Base-by-base conservation (phyloP, 1,140 invertebrate genomes). In the Propsilocerus akamusi region DNA sequence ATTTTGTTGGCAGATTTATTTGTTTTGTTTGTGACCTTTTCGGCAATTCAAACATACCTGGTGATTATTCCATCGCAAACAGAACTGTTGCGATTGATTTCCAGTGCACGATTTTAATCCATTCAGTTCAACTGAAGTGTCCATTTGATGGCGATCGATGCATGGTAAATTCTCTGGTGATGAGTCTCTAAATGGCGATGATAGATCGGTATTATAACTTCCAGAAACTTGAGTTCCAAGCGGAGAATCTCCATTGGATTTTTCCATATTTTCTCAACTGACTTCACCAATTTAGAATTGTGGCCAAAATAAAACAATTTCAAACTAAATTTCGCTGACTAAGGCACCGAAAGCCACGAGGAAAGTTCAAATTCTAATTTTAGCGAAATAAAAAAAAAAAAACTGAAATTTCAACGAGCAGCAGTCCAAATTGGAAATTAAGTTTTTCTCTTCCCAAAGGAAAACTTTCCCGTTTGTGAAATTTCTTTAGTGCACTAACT, bases 31-130 rank as follows among this genome's bases (percentile, higher is more conserved):
- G n/a, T n/a, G n/a, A n/a, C n/a, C n/a, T n/a, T n/a, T n/a, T n/a
- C n/a, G n/a, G 34, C 17, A 41, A 17, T 41, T 20, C 10, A 41
- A 26, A 68, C 65, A 67, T 68, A 75, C 73, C 71, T 83, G 80
- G 64, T 83, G 82, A 67, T 84, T 83, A 64, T 84, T 81, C 83
- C 83, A 86, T 63, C 81, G 71, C 53, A 86, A 69, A 61, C 80
- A 84, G 65, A 84, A 84, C 63, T 85, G 80, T 64, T 80, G 77
- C 58, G 78, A 72, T 55, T 71, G 65, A 57, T n/a, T 41, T n/a
- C n/a, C n/a, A n/a, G n/a, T n/a, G n/a, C n/a, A n/a, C n/a, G n/a
- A n/a, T 71, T 71, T 48, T 69, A 67, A 59, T 74, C 69, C 68
- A 69, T 71, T 41, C 10, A 41, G 17, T 10, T 41, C 34, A 17